Percentiles rank a stretch among this genome's conserved stretches.
Conservation (phyloP, 1,140 invertebrate genomes). For the Colletes gigas region DNA sequence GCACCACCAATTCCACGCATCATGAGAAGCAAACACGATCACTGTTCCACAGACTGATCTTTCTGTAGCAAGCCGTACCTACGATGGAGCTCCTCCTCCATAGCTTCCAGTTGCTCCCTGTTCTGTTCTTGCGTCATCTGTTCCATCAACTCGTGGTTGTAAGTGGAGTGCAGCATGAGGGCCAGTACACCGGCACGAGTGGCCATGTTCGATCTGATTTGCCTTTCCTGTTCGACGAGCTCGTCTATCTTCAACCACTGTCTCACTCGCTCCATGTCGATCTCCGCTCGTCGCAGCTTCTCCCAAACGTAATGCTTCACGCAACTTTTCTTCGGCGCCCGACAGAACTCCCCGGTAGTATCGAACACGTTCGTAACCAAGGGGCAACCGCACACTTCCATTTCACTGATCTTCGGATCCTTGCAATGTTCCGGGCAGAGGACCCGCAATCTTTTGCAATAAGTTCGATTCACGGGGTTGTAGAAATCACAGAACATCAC, state of each 20-base stretch:
- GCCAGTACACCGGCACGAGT: constrained; percentile 94
- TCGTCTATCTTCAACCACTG: constrained; percentile 97
- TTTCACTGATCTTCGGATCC: constrained; percentile 93
- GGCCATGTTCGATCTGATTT: constrained; percentile 92
- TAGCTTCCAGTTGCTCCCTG: constrained; percentile 77
- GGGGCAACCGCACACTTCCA: constrained; percentile 95
- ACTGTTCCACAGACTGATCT: constrained; percentile 57
- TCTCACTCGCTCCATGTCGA: constrained; percentile 88
- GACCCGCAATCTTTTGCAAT: constrained; percentile 97
- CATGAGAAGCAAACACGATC: constrained; percentile 1
- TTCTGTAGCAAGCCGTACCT: constrained; percentile 72
- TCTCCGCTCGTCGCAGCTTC: constrained; percentile 94
- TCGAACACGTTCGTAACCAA: constrained; percentile 92
- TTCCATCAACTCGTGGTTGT: constrained; percentile 95
- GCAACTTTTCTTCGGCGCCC: constrained; percentile 94
- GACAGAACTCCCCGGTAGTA: constrained; percentile 90
- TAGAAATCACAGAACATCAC: constrained; percentile 99
- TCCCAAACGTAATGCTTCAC: constrained; percentile 97
- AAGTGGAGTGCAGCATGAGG: constrained; percentile 96
- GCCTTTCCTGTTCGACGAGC: constrained; percentile 95
- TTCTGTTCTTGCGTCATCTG: constrained; percentile 81
- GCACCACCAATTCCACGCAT: background rate
- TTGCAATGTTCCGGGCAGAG: constrained; percentile 99
- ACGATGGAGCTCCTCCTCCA: constrained; percentile 77
- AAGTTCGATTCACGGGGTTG: constrained; percentile 93